A percentile compares a stretch with the other conserved stretches of the same genome.
phyloP scores from a whole-genome alignment of 2,888 invertebrate species.

The Drosophila buzzatii region DNA sequence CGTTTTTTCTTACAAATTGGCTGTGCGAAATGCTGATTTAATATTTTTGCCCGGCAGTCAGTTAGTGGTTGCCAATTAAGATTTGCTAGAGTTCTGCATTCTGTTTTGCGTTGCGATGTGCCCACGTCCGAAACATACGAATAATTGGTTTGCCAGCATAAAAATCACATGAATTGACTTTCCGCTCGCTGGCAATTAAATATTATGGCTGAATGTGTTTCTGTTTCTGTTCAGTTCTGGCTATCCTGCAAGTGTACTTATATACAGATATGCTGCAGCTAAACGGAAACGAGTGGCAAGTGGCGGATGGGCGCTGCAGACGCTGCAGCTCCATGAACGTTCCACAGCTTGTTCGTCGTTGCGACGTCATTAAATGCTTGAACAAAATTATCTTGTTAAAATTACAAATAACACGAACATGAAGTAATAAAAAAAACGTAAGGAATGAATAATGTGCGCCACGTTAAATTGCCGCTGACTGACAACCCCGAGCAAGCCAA shows the following conservation, averaged over 20 bases:
- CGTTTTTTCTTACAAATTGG: constrained; percentile 77
- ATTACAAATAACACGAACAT: constrained; percentile 85
- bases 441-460: constrained; percentile 80
- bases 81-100: constrained; percentile 44
- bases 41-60: constrained; percentile 59
- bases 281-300: constrained; percentile 58
- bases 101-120: constrained; percentile 17
- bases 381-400: constrained; percentile 85
- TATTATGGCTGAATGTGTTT: constrained; percentile 39
- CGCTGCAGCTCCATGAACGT: constrained; percentile 30
- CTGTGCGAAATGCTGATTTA: constrained; percentile 75
- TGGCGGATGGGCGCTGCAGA: constrained; percentile 13
- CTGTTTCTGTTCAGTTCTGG: constrained; percentile 32
- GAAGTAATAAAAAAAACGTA: constrained; percentile 79
- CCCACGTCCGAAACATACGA: constrained; percentile 47
- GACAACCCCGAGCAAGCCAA: constrained; percentile 52
- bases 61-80: constrained; percentile 71
- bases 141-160: constrained; percentile 76
- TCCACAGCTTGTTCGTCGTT: constrained; percentile 26
- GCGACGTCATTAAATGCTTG: constrained; percentile 82
- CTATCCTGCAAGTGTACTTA: constrained; percentile 56
- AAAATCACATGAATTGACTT: constrained; percentile 80
- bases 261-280: constrained; percentile 33
- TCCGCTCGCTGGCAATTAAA: constrained; percentile 74
- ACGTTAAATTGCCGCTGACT: constrained; percentile 75